Conservation (phyloP, 2,888 invertebrate genomes). For the Drosophila neutralis region DNA sequence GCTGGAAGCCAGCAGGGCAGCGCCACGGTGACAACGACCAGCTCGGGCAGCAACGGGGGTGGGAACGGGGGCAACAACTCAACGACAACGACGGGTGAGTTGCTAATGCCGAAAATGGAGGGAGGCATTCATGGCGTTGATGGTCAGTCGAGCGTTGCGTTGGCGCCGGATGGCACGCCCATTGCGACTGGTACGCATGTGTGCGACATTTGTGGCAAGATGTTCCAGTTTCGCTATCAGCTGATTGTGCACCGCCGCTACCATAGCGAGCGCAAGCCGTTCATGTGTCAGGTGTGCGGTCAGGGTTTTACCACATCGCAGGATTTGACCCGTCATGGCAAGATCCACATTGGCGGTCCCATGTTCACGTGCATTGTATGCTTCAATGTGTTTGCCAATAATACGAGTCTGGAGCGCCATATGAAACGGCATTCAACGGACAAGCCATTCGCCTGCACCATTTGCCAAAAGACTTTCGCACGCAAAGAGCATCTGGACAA, state of each 20-base stretch:
- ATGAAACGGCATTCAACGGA: conserved; percentile 93
- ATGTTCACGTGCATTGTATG: conserved; percentile 91
- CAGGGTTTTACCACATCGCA: conserved; percentile 92
- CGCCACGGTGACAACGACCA: conserved; percentile 71
- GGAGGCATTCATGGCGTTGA: conserved; percentile 82
- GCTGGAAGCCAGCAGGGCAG: conserved; percentile 57
- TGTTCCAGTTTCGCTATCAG: conserved; percentile 94
- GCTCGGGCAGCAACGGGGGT: conserved; percentile 63
- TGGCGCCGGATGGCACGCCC: conserved; percentile 86
- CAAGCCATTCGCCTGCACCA: conserved; percentile 93
- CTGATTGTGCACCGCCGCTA: conserved; percentile 94
- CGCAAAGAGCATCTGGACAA: conserved; percentile 94
- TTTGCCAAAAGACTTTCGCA: conserved; percentile 94
- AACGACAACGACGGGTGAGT: conserved; percentile 75
- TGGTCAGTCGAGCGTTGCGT: conserved; percentile 86
- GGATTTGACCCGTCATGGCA: conserved; percentile 92
- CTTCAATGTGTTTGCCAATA: conserved; percentile 91
- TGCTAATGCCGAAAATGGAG: conserved; percentile 85
- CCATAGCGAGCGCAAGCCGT: conserved; percentile 94
- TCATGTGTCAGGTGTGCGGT: conserved; percentile 92
- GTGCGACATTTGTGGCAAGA: conserved; percentile 94
- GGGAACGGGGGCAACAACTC: conserved; percentile 59
- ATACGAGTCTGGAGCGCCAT: conserved; percentile 90
- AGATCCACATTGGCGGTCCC: conserved; percentile 92
- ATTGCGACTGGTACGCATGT: conserved; percentile 89